Percentiles rank a stretch among this genome's conserved stretches.
phyloP scores from a whole-genome alignment of 2,113 vertebrate species.

The Petroica traversi region DNA sequence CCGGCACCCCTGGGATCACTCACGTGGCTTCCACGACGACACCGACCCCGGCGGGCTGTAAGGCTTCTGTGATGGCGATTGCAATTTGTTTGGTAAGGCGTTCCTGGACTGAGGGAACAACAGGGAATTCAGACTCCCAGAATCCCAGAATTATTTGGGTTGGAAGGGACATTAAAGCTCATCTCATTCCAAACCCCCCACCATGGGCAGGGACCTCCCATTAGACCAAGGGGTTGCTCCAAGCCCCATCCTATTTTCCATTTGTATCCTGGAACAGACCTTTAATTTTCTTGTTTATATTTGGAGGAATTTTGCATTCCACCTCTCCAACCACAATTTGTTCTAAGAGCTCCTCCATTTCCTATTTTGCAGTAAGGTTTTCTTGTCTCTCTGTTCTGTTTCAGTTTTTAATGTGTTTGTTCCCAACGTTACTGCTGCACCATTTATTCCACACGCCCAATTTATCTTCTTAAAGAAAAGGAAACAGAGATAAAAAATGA shows the following conservation, averaged over 20 bases:
- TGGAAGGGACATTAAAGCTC: background rate
- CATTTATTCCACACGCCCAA: background rate
- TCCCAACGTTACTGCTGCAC: background rate
- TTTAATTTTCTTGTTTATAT: background rate
- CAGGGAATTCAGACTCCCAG: background rate
- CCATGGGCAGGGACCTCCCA: background rate
- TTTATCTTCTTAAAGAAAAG: background rate
- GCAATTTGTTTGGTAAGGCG: conserved; percentile 97
- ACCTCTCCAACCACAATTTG: background rate
- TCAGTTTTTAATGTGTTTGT: background rate
- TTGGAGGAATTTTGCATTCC: background rate
- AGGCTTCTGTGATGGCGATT: conserved; percentile 93
- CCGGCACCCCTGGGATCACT: conserved; percentile 8
- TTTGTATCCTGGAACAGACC: background rate
- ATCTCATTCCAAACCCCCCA: background rate
- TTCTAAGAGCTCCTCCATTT: background rate
- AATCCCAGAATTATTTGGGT: background rate
- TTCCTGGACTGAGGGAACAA: conserved; percentile 86
- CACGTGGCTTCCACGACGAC: conserved; percentile 96
- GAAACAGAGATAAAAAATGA: background rate
- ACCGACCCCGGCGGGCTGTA: conserved; percentile 91
- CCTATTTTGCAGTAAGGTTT: background rate
- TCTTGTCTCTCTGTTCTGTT: background rate
- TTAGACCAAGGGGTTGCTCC: background rate
- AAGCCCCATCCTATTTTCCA: background rate